phyloP scores from a whole-genome alignment of 2,888 invertebrate species.

The Galerucella calmariensis region DNA sequence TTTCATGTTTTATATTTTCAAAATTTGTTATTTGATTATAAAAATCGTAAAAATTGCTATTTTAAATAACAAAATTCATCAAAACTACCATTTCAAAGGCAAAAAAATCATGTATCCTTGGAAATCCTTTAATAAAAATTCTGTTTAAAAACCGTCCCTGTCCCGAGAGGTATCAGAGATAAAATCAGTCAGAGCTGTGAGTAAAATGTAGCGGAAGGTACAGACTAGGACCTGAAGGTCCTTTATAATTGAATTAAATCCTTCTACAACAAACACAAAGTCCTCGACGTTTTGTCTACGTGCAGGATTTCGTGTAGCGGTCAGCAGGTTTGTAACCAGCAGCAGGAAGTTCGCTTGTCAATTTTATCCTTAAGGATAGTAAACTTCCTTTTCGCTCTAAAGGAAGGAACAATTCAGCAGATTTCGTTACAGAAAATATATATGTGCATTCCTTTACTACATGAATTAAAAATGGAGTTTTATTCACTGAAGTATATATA shows the following conservation, averaged over 20 bases:
- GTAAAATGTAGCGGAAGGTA: background rate
- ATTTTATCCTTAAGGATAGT: conserved; percentile 24
- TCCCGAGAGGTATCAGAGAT: background rate
- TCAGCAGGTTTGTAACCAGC: conserved; percentile 21
- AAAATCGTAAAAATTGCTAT: too few relatives aligned
- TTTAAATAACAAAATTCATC: too few relatives aligned
- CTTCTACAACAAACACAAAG: conserved; percentile 9
- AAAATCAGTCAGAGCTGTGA: background rate
- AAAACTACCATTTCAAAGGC: too few relatives aligned
- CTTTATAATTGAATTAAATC: conserved; percentile 12
- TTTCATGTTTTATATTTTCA: too few relatives aligned
- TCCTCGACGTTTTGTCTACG: conserved; percentile 17
- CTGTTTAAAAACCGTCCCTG: background rate
- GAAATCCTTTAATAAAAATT: too few relatives aligned
- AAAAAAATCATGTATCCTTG: too few relatives aligned
- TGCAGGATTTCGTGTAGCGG: conserved; percentile 10
- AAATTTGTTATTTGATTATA: too few relatives aligned
- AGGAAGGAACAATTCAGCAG: conserved; percentile 11
- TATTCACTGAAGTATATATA: background rate
- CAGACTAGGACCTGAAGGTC: background rate
- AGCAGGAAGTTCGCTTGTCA: conserved; percentile 24
- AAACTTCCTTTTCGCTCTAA: conserved; percentile 16
- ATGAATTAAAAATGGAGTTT: background rate
- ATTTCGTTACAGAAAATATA: background rate
- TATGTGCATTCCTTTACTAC: background rate